A percentile compares a stretch with the other conserved stretches of the same genome.
Evolutionary conservation across 37 sponge, comb jelly and placozoan genomes (phyloP).

Genomic region (Haliclona indistincta): DNA sequence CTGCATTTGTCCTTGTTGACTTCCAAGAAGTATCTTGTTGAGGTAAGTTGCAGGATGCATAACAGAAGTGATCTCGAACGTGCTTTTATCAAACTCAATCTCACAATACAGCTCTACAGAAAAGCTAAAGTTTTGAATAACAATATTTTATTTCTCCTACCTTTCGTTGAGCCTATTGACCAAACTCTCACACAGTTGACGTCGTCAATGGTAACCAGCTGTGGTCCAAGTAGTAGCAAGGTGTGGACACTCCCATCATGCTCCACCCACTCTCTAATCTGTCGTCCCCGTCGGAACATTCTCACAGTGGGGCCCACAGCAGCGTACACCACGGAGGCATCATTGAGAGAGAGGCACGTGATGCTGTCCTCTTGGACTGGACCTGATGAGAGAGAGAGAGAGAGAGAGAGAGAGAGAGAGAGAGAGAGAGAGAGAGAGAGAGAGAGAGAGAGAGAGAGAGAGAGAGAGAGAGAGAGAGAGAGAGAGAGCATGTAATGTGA

Average conservation of each 20-base stretch:
- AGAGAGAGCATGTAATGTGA: background rate
- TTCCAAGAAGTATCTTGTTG: slow-evolving; percentile 93
- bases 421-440: background rate
- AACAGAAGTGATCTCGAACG: slow-evolving; percentile 65
- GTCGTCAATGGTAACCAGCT: slow-evolving; percentile 84
- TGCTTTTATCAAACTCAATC: slow-evolving; percentile 58
- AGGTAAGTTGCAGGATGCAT: slow-evolving; percentile 94
- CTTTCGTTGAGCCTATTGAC: slow-evolving; percentile 40
- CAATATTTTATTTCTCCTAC: slow-evolving; percentile 12
- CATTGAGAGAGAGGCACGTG: slow-evolving; percentile 47
- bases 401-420: background rate
- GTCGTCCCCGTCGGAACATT: slow-evolving; percentile 58
- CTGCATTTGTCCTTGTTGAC: slow-evolving; percentile 83
- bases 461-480: background rate
- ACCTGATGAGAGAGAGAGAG: slow-evolving; percentile 15
- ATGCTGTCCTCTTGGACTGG: slow-evolving; percentile 49
- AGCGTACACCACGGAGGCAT: slow-evolving; percentile 44
- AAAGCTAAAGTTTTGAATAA: background rate
- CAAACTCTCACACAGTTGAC: slow-evolving; percentile 64
- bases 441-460: background rate
- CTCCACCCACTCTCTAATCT: slow-evolving; percentile 51
- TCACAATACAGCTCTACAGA: slow-evolving; percentile 85
- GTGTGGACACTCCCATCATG: slow-evolving; percentile 48
- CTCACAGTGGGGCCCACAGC: slow-evolving; percentile 45
- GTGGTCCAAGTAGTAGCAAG: slow-evolving; percentile 82